phyloP scores from a whole-genome alignment of 2,113 vertebrate genomes.

The Charadrius vociferus region DNA sequence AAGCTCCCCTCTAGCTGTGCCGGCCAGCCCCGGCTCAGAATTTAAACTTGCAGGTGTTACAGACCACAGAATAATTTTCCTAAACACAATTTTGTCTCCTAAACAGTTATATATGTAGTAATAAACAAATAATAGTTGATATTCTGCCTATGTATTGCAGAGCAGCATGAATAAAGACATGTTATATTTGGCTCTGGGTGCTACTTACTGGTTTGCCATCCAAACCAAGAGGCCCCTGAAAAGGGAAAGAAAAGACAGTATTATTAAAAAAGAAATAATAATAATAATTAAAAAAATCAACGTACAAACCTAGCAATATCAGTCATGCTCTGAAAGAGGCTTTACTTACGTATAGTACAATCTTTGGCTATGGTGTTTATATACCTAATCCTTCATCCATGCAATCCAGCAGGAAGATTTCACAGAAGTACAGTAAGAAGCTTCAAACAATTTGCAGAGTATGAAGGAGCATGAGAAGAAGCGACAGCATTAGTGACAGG shows the following conservation, averaged over 20 bases:
- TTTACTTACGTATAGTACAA: background rate
- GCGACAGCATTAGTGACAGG: constrained; percentile 32
- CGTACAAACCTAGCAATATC: background rate
- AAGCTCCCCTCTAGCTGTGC: background rate
- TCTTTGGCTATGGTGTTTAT: background rate
- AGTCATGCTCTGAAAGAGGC: constrained; percentile 12
- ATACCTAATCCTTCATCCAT: constrained; percentile 13
- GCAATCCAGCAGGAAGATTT: constrained; percentile 20
- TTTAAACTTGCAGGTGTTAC: background rate
- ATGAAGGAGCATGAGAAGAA: background rate
- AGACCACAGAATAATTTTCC: background rate
- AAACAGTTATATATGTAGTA: background rate
- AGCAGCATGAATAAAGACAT: background rate
- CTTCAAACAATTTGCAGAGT: background rate
- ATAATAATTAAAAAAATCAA: background rate
- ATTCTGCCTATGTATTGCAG: background rate
- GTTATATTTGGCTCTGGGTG: background rate
- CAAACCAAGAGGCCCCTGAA: constrained; percentile 92
- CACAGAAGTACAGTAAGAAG: background rate
- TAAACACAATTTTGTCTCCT: background rate
- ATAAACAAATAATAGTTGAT: background rate
- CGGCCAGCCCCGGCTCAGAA: background rate
- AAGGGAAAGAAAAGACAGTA: background rate
- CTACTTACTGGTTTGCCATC: constrained; percentile 96
- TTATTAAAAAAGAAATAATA: background rate